Percentiles rank a stretch among this genome's conserved stretches.
These are phyloP conservation scores for Graphium colonna DNA, from an alignment of 2,888 invertebrate genomes.

Conservation along the genomic window DNA sequence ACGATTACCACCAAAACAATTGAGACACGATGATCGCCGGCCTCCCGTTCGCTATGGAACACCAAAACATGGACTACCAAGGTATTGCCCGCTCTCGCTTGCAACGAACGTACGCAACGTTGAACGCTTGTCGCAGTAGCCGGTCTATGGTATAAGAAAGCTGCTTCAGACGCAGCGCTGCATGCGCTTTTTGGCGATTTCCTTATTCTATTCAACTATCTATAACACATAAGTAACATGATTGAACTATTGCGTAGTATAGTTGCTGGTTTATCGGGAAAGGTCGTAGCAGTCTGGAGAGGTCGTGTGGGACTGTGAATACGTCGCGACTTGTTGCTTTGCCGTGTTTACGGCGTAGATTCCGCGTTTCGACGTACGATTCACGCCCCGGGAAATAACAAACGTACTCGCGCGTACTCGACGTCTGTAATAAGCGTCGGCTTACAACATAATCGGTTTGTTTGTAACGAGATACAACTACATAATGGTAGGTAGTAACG, in stretches of 20 bases:
- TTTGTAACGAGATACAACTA: slow-evolving; percentile 20
- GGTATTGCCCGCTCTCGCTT: slow-evolving; percentile 18
- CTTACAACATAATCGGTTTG: slow-evolving; percentile 22
- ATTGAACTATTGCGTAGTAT: slow-evolving; percentile 33
- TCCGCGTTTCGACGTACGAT: slow-evolving; percentile 43
- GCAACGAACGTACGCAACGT: not conserved
- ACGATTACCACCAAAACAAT: slow-evolving; percentile 42
- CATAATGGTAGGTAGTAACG: not conserved
- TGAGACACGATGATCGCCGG: slow-evolving; percentile 60
- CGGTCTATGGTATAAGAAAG: too few species aligned
- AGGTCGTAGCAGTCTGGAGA: slow-evolving; percentile 50
- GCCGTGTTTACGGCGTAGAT: slow-evolving; percentile 51
- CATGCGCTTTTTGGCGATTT: slow-evolving; percentile 15
- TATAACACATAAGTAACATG: not conserved
- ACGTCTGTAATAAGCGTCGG: slow-evolving; percentile 33
- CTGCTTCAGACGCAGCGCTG: not conserved
- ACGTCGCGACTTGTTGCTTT: slow-evolving; percentile 65
- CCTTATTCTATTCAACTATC: not conserved
- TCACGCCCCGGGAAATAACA: slow-evolving; percentile 26
- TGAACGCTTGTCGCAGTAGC: too few species aligned
- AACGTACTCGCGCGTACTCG: slow-evolving; percentile 29
- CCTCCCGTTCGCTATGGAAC: slow-evolving; percentile 50
- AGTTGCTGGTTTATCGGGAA: slow-evolving; percentile 22
- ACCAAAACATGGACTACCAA: slow-evolving; percentile 38
- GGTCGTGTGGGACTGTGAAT: slow-evolving; percentile 42